Percentiles rank a stretch among this genome's conserved stretches.
Conservation (phyloP, 2,113 vertebrate species). For the Forbesichthys agassizii region DNA sequence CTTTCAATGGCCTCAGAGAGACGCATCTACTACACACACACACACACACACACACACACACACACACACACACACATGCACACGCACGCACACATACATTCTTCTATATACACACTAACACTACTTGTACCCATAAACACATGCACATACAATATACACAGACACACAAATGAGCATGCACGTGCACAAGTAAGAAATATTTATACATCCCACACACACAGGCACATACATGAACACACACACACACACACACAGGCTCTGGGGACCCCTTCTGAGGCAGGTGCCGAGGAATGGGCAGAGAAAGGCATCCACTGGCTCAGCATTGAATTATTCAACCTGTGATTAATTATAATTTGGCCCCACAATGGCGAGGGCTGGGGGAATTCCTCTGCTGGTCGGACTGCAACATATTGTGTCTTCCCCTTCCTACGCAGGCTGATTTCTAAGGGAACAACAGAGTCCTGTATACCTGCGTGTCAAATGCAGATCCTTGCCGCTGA, state of each 20-base stretch:
- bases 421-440: constrained; percentile 33
- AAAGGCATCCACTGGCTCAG: constrained; percentile 44
- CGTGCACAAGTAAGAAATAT: not conserved
- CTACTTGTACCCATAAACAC: not conserved
- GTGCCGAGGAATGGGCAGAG: constrained; percentile 46
- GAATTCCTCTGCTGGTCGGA: constrained; percentile 62
- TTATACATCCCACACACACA: constrained; percentile 7
- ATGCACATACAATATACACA: not conserved
- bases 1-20: constrained; percentile 22
- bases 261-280: constrained; percentile 44
- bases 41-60: too few relatives aligned
- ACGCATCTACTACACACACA: not conserved
- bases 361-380: constrained; percentile 54
- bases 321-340: constrained; percentile 66
- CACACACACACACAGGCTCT: constrained; percentile 22
- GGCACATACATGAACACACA: not conserved
- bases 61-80: too few relatives aligned
- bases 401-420: constrained; percentile 63
- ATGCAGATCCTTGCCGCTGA: constrained; percentile 1
- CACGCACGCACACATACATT: not conserved
- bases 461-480: constrained; percentile 45
- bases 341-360: constrained; percentile 70
- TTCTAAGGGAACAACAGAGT: constrained; percentile 30
- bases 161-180: constrained; percentile 2
- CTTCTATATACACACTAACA: not conserved